Evolutionary conservation across 2,888 invertebrate genomes (phyloP).

Genomic region (Caenorhabditis sp.): DNA sequence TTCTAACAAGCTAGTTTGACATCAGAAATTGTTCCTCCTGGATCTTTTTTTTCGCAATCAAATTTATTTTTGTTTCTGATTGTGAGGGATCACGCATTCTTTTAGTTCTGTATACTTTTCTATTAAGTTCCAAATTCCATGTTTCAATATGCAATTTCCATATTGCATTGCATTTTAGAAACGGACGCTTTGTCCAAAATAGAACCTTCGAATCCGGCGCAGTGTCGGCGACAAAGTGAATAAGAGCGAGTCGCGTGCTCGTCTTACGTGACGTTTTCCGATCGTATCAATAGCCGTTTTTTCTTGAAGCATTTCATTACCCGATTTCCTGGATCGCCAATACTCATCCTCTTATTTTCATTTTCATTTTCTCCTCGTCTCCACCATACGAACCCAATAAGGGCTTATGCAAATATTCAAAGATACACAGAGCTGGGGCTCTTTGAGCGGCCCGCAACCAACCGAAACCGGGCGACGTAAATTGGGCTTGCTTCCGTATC

Average conservation of each 20-base stretch:
- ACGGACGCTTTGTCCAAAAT: slow-evolving; percentile 2
- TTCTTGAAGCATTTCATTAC: slow-evolving; percentile 40
- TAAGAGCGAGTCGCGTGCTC: slow-evolving; percentile 21
- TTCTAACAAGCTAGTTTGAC: slow-evolving; percentile 1
- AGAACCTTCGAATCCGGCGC: not conserved
- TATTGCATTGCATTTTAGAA: not conserved
- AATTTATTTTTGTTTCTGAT: too few species aligned
- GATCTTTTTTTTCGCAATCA: too few species aligned
- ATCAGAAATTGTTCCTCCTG: too few species aligned
- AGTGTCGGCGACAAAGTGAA: slow-evolving; percentile 18
- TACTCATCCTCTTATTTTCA: slow-evolving; percentile 32
- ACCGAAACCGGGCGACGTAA: slow-evolving; percentile 27
- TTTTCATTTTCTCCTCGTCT: slow-evolving; percentile 19
- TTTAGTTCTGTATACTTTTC: too few species aligned
- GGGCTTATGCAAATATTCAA: slow-evolving; percentile 48
- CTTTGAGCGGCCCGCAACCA: too few species aligned
- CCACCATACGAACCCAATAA: slow-evolving; percentile 10
- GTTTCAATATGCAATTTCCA: too few species aligned
- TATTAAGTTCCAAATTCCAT: not conserved
- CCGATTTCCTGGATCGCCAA: slow-evolving; percentile 16
- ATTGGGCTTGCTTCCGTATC: slow-evolving; percentile 59
- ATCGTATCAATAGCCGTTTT: slow-evolving; percentile 42
- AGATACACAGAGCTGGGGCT: slow-evolving; percentile 39
- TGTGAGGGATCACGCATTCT: too few species aligned
- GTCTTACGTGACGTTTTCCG: slow-evolving; percentile 32